Evolutionary conservation across 2,113 vertebrate genomes (phyloP).

Genomic region (Prinia subflava): DNA sequence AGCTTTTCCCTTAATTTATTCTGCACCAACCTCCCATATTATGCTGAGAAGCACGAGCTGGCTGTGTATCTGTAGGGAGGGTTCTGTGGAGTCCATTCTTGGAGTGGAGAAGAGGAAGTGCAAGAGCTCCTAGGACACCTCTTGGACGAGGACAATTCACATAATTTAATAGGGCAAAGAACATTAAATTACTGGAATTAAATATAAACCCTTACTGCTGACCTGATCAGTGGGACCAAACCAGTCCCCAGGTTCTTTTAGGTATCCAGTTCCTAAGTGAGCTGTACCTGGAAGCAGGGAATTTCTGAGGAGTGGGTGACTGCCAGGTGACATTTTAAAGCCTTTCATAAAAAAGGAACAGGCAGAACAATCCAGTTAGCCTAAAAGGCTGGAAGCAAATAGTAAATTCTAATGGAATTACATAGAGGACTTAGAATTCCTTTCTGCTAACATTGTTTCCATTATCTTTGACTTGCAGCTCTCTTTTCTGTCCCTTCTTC

Average conservation of each 20-base stretch:
- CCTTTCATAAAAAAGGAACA: not conserved
- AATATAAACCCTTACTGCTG: not conserved
- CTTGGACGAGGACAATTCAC: not conserved
- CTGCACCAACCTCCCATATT: not conserved
- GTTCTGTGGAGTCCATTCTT: not conserved
- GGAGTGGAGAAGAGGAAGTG: not conserved
- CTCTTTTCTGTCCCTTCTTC: not conserved
- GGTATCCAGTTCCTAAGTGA: not conserved
- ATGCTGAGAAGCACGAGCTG: not conserved
- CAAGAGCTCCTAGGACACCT: not conserved
- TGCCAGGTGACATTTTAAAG: not conserved
- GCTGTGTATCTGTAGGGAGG: fast-evolving
- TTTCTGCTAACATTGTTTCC: not conserved
- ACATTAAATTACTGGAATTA: not conserved
- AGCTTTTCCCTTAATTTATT: not conserved
- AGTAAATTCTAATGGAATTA: not conserved
- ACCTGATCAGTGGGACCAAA: not conserved
- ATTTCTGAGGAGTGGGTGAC: not conserved
- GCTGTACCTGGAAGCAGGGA: not conserved
- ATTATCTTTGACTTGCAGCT: not conserved
- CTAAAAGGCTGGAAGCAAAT: not conserved
- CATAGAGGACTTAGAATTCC: not conserved
- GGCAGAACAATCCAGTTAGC: not conserved
- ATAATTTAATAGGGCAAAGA: not conserved
- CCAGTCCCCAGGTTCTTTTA: not conserved